Evolutionary conservation across 2,888 invertebrate genomes (phyloP), one percentile per base, ranked within the genome.

Genomic region (Phengaris alcon): DNA sequence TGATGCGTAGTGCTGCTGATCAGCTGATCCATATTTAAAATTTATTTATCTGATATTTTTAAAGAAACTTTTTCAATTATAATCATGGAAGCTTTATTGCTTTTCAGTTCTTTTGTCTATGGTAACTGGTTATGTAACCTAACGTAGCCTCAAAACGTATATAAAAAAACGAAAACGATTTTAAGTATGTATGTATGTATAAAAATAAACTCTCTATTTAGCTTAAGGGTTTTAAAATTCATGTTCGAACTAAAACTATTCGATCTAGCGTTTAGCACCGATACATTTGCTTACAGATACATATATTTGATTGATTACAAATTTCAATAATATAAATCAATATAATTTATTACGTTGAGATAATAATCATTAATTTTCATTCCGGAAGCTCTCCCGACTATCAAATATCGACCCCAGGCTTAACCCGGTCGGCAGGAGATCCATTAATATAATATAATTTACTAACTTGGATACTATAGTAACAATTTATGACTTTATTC

Each of bases 281-380:
- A 57, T 57, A 9, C 15, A 15, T 57, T 15, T 57, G 57, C 15
- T 57, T 57, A 57, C 8, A 6, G n/a, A 57, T 15, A n/a, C 6
- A 7, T 55, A n/a, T 15, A 57, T 12, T 59, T 6, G 35, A 64
- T 6, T 44, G 22, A 9, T 10, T 9, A 64, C 22, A 15, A 35
- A 64, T 64, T 6, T 35, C 8, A 35, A 64, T 12, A 2, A 64
- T 64, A 64, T 35, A 64, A 22, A 22, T 64, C 64, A 64, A 35
- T 64, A 64, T 35, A 64, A 64, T 64, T 64, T 64, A 44, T 64
- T 12, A 15, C 64, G 64, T 64, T 35, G 10, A 64, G 64, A 35
- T 35, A 35, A 9, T 35, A 64, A 35, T 64, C 35, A 13, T 64
- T 64, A 64, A 44, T 64, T 64, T 64, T 12, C 6, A 64, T 35